Conservation (phyloP, 2,113 vertebrate species). For the Willisornis vidua region DNA sequence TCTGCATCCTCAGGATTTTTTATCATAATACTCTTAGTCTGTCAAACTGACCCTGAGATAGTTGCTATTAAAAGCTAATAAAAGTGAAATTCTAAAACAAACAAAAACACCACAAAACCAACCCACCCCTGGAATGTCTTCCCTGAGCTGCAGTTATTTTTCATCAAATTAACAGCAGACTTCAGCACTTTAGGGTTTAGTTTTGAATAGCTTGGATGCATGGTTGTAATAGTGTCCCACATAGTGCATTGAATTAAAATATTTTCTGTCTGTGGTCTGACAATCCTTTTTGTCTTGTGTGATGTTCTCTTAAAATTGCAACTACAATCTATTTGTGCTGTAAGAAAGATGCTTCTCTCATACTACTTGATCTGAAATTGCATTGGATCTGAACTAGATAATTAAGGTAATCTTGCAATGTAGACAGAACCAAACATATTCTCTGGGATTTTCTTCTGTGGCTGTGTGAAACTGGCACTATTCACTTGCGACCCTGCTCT, state of each 20-base stretch:
- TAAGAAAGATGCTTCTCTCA: not conserved
- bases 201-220: not conserved
- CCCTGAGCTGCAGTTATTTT: not conserved
- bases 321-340: not conserved
- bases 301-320: not conserved
- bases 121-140: not conserved
- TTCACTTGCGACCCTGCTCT: not conserved
- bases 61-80: not conserved
- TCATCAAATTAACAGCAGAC: not conserved
- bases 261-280: not conserved
- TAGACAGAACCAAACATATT: not conserved
- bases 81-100: not conserved
- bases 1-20: not conserved
- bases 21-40: not conserved
- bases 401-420: not conserved
- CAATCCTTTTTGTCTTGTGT: not conserved
- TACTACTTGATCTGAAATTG: not conserved
- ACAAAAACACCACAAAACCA: not conserved
- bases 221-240: not conserved
- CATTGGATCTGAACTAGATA: not conserved
- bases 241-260: not conserved
- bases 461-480: not conserved
- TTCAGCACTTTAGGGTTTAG: not conserved
- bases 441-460: not conserved
- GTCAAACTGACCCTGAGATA: not conserved